phyloP scores from a whole-genome alignment of 2,888 invertebrate genomes.

The Actias luna region DNA sequence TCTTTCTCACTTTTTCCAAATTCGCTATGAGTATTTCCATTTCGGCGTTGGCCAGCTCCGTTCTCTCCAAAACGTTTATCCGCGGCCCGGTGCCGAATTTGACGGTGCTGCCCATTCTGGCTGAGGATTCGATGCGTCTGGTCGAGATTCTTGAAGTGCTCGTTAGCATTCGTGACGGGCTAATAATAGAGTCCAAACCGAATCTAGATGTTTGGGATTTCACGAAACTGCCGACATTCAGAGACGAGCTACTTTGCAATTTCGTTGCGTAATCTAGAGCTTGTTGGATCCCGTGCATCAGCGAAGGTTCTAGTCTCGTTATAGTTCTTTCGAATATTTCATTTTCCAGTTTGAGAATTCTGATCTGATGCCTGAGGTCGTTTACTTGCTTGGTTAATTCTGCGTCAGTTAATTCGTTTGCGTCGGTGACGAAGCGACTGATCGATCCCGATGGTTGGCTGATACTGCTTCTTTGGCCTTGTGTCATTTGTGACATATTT shows the following conservation, averaged over 20 bases:
- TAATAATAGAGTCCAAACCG: slow-evolving; percentile 47
- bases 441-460: slow-evolving; percentile 59
- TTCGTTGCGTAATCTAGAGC: slow-evolving; percentile 63
- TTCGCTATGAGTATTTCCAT: slow-evolving; percentile 66
- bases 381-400: slow-evolving; percentile 60
- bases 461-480: slow-evolving; percentile 43
- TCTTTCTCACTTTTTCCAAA: slow-evolving; percentile 50
- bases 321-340: slow-evolving; percentile 77
- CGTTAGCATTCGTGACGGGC: slow-evolving; percentile 49
- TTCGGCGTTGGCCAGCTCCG: slow-evolving; percentile 74
- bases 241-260: slow-evolving; percentile 48
- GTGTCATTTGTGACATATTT: slow-evolving; percentile 28
- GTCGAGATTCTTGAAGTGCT: slow-evolving; percentile 53
- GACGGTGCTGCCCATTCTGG: slow-evolving; percentile 56
- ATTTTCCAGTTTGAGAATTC: slow-evolving; percentile 69
- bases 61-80: slow-evolving; percentile 76
- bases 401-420: slow-evolving; percentile 54
- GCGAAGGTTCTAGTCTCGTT: slow-evolving; percentile 63
- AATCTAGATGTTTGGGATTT: slow-evolving; percentile 56
- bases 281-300: slow-evolving; percentile 71
- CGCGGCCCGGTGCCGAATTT: slow-evolving; percentile 59
- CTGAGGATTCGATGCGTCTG: slow-evolving; percentile 59
- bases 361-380: slow-evolving; percentile 53
- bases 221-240: slow-evolving; percentile 50
- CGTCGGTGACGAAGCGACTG: slow-evolving; percentile 48